Percentiles rank a stretch among this genome's conserved stretches.
Evolutionary conservation across 2,888 invertebrate genomes (phyloP).

Genomic region (Pandemis cinnamomeana): DNA sequence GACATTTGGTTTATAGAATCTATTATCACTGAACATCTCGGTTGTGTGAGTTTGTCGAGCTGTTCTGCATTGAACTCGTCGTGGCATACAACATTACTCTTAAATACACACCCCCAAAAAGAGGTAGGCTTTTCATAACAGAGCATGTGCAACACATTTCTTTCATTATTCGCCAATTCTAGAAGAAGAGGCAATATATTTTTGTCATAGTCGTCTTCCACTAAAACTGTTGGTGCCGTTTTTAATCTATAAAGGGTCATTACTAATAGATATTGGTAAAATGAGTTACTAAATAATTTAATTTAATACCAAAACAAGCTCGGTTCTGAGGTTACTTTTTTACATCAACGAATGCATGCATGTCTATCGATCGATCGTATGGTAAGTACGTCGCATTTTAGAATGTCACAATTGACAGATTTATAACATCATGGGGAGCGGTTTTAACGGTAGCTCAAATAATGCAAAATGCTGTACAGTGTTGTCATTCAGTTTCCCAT

Average conservation of each 20-base stretch:
- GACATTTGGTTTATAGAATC: constrained; percentile 78
- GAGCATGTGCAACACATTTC: constrained; percentile 58
- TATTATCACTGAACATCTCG: constrained; percentile 64
- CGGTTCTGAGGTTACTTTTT: neutral
- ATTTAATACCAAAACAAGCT: neutral
- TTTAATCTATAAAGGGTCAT: constrained; percentile 72
- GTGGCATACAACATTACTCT: constrained; percentile 54
- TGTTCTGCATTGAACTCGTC: constrained; percentile 55
- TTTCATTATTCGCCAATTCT: constrained; percentile 59
- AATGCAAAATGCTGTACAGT: neutral
- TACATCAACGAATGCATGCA: too few species aligned
- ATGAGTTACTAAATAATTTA: neutral
- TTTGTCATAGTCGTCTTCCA: constrained; percentile 71
- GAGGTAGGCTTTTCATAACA: constrained; percentile 68
- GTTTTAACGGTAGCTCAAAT: constrained; percentile 7
- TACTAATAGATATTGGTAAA: constrained; percentile 6
- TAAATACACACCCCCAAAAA: constrained; percentile 66
- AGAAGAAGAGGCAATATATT: constrained; percentile 68
- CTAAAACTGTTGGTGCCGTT: constrained; percentile 64
- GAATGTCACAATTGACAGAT: neutral
- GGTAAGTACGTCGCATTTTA: too few species aligned
- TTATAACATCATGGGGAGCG: neutral
- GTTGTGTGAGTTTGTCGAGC: constrained; percentile 50
- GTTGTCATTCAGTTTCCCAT: neutral
- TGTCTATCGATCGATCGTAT: too few species aligned